phyloP scores from a whole-genome alignment of 2,113 vertebrate genomes.

The Colius striatus region DNA sequence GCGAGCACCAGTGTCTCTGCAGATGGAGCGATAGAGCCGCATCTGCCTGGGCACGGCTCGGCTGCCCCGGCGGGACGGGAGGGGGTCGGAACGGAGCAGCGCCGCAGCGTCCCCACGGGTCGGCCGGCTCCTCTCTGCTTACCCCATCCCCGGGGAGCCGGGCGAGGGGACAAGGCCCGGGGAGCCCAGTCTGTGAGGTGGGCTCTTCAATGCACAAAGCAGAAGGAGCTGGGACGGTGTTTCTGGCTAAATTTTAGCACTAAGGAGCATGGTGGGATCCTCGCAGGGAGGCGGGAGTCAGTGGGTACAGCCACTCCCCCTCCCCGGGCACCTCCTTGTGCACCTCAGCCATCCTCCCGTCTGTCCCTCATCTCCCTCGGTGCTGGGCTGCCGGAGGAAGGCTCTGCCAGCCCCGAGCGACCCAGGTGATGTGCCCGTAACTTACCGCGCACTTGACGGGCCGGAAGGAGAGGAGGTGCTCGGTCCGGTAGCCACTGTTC shows the following conservation, averaged over 20 bases:
- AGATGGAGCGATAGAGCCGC: conserved; percentile 50
- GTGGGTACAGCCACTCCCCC: neutral
- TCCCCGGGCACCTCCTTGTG: accelerated
- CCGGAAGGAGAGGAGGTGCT: conserved; percentile 94
- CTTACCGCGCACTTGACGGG: conserved; percentile 92
- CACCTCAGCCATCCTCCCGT: neutral
- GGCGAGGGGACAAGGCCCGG: neutral
- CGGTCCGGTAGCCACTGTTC: conserved; percentile 92
- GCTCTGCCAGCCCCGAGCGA: neutral
- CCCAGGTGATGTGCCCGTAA: neutral
- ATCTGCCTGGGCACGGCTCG: neutral
- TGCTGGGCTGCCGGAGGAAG: neutral
- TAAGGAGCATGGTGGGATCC: neutral
- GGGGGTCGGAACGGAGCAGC: no score
- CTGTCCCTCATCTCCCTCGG: neutral
- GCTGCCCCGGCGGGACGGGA: neutral
- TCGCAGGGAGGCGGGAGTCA: neutral
- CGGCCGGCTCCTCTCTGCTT: neutral
- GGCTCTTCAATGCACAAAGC: neutral
- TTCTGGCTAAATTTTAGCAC: neutral
- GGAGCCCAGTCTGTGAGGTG: neutral
- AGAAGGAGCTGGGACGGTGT: neutral
- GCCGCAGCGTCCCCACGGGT: neutral
- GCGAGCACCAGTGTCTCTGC: conserved; percentile 33
- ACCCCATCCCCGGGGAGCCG: accelerated